Conservation (phyloP, 2,113 vertebrate species). For the Oenanthe oenanthe region DNA sequence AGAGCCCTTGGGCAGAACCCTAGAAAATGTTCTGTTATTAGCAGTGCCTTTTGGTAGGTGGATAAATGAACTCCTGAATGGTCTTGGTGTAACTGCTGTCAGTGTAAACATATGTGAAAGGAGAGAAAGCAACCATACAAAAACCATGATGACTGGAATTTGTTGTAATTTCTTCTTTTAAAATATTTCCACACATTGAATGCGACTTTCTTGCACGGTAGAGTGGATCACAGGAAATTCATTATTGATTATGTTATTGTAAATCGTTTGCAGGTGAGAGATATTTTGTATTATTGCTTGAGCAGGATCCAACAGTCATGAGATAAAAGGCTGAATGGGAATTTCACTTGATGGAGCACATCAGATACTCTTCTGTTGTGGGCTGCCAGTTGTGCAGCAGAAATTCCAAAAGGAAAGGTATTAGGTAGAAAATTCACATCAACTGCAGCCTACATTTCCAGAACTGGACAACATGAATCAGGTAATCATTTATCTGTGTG, state of each 20-base stretch:
- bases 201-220: not conserved
- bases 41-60: not conserved
- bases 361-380: not conserved
- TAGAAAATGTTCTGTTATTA: slow-evolving; percentile 12
- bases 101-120: not conserved
- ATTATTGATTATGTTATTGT: slow-evolving; percentile 4
- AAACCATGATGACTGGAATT: not conserved
- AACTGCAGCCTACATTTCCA: slow-evolving; percentile 4
- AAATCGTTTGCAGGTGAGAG: slow-evolving; percentile 14
- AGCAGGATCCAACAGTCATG: slow-evolving; percentile 8
- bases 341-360: slow-evolving; percentile 27
- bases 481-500: slow-evolving; percentile 9
- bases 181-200: not conserved
- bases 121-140: not conserved
- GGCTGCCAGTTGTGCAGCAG: slow-evolving; percentile 15
- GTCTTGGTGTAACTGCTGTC: not conserved
- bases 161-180: not conserved
- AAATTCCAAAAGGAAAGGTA: not conserved
- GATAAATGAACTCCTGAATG: not conserved
- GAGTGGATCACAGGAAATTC: not conserved
- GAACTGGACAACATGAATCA: not conserved
- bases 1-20: not conserved
- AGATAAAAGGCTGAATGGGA: slow-evolving; percentile 5
- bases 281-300: slow-evolving; percentile 40
- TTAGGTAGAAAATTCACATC: slow-evolving; percentile 35